Evolutionary conservation across 2,888 invertebrate genomes (phyloP).

Genomic region (Protonemura montana): DNA sequence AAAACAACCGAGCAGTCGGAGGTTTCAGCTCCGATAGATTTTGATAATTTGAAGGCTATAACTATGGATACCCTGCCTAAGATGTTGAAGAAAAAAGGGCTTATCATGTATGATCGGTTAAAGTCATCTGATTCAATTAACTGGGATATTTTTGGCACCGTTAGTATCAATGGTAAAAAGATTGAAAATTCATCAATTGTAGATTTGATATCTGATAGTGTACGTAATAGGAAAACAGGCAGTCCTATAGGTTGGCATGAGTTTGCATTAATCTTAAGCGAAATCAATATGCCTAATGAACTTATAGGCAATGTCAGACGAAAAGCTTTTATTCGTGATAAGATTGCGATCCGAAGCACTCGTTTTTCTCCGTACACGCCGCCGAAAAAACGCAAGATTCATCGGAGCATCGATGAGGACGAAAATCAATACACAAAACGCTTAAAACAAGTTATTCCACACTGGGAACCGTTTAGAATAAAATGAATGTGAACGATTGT

Average conservation of each 20-base stretch:
- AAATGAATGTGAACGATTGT: neutral
- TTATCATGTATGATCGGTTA: neutral
- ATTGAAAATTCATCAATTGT: neutral
- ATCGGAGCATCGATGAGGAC: too few relatives aligned
- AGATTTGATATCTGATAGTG: neutral
- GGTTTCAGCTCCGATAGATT: too few relatives aligned
- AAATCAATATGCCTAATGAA: neutral
- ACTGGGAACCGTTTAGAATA: neutral
- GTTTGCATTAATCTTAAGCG: neutral
- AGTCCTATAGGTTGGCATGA: neutral
- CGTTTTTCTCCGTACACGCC: neutral
- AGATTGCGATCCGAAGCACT: neutral
- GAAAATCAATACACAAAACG: too few relatives aligned
- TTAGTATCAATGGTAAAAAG: neutral
- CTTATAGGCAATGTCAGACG: neutral
- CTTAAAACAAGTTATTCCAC: too few relatives aligned
- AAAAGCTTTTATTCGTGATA: neutral
- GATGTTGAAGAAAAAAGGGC: too few relatives aligned
- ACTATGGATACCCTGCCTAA: too few relatives aligned
- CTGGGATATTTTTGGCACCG: neutral
- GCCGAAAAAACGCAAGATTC: too few relatives aligned
- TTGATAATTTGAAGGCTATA: too few relatives aligned
- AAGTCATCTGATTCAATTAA: neutral
- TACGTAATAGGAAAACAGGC: neutral
- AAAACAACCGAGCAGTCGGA: too few relatives aligned